Evolutionary conservation across 2,797 vertebrate genomes (phyloP).

Genomic region (Ctenopoma kingsleyae): DNA sequence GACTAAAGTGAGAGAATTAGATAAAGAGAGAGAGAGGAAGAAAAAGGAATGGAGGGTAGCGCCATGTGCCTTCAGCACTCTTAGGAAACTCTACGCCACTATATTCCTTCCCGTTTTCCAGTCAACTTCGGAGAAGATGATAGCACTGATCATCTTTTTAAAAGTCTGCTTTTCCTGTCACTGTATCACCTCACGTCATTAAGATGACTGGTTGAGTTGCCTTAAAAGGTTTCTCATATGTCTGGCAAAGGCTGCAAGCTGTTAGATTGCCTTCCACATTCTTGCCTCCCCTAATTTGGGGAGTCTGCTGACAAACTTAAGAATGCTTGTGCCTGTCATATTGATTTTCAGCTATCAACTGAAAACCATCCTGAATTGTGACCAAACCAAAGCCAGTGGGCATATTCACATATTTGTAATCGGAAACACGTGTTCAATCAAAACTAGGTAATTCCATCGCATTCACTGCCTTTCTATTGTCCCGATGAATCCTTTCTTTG

Average conservation of each 20-base stretch:
- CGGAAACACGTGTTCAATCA: conserved; percentile 61
- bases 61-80: conserved; percentile 58
- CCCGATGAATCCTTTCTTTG: conserved; percentile 51
- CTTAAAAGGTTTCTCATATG: conserved; percentile 75
- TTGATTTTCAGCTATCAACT: conserved; percentile 37
- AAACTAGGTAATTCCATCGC: conserved; percentile 57
- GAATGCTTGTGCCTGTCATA: conserved; percentile 30
- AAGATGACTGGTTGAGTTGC: conserved; percentile 69
- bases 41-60: conserved; percentile 24
- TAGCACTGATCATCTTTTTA: conserved; percentile 82
- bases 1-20: conserved; percentile 46
- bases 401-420: conserved; percentile 30
- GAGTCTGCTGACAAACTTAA: conserved; percentile 50
- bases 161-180: conserved; percentile 74
- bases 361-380: conserved; percentile 4
- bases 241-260: conserved; percentile 39
- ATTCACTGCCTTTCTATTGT: conserved; percentile 57
- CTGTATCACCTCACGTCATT: conserved; percentile 62
- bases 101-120: conserved; percentile 47
- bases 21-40: conserved; percentile 22
- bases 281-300: conserved; percentile 22
- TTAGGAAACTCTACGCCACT: conserved; percentile 74
- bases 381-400: conserved; percentile 16
- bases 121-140: conserved; percentile 74
- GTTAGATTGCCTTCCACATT: conserved; percentile 42